Conservation (phyloP, 2,797 vertebrate species). For the Echeneis naucrates region DNA sequence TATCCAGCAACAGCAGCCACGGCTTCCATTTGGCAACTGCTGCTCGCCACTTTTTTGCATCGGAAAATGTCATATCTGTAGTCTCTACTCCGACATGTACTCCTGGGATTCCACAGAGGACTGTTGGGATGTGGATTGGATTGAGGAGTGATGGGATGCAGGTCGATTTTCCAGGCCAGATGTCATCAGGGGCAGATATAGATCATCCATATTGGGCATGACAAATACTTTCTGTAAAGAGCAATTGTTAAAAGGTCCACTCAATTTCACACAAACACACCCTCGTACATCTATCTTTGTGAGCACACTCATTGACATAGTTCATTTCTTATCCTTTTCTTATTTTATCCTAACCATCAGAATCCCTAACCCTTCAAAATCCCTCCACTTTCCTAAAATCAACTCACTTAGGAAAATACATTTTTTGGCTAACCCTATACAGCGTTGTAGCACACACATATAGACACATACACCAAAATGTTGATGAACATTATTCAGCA, state of each 20-base stretch:
- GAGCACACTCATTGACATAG: no score
- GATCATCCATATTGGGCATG: slow-evolving; percentile 94
- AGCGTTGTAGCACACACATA: no score
- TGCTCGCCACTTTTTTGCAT: slow-evolving; percentile 13
- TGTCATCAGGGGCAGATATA: slow-evolving; percentile 90
- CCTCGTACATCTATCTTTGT: no score
- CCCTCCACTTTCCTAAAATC: no score
- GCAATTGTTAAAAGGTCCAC: background rate
- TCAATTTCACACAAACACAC: background rate
- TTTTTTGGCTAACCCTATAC: no score
- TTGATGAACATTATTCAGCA: background rate
- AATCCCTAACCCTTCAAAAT: no score
- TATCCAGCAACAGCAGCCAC: slow-evolving; percentile 21
- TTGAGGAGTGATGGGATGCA: slow-evolving; percentile 64
- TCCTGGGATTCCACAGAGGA: slow-evolving; percentile 80
- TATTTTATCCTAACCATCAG: no score
- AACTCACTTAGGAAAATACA: no score
- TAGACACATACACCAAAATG: no score
- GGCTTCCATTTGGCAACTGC: slow-evolving; percentile 17
- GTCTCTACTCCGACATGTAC: slow-evolving; percentile 69
- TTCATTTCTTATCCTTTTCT: no score
- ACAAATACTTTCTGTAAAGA: slow-evolving; percentile 89
- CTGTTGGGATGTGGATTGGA: slow-evolving; percentile 66
- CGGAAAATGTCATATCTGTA: background rate
- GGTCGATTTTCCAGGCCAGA: slow-evolving; percentile 83